Evolutionary conservation across 2,888 invertebrate genomes (phyloP).

Genomic region (Ochlodes sylvanus): DNA sequence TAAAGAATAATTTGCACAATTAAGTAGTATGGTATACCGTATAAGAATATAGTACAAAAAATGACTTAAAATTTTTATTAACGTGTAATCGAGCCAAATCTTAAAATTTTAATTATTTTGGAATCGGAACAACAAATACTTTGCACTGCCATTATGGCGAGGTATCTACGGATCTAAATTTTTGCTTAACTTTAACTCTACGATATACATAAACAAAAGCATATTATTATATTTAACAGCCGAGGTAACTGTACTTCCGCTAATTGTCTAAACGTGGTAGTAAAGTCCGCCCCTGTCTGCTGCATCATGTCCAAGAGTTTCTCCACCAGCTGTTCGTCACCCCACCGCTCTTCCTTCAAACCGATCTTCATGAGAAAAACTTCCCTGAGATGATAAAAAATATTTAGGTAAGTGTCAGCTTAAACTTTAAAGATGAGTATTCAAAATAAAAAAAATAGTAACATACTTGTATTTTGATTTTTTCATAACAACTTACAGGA

Average conservation of each 20-base stretch:
- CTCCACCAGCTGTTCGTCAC: conserved; percentile 78
- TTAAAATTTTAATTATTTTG: no score
- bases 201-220: no score
- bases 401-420: not conserved
- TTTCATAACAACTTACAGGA: conserved; percentile 61
- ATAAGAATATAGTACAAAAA: no score
- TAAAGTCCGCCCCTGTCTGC: conserved; percentile 87
- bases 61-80: no score
- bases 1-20: not conserved
- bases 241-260: conserved; percentile 70
- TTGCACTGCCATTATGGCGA: no score
- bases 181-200: no score
- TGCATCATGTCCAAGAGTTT: conserved; percentile 86
- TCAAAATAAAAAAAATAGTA: not conserved
- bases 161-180: no score
- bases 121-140: no score
- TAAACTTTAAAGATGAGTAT: no score
- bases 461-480: not conserved
- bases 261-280: conserved; percentile 84
- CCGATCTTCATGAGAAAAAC: conserved; percentile 84
- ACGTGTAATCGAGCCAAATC: no score
- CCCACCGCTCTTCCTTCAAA: conserved; percentile 75
- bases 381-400: conserved; percentile 51
- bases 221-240: no score
- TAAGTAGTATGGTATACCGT: not conserved